Percentiles rank a stretch among this genome's conserved stretches.
Conservation (phyloP, 53 echinoderm and acorn worm species). For the Echinometra lucunter region DNA sequence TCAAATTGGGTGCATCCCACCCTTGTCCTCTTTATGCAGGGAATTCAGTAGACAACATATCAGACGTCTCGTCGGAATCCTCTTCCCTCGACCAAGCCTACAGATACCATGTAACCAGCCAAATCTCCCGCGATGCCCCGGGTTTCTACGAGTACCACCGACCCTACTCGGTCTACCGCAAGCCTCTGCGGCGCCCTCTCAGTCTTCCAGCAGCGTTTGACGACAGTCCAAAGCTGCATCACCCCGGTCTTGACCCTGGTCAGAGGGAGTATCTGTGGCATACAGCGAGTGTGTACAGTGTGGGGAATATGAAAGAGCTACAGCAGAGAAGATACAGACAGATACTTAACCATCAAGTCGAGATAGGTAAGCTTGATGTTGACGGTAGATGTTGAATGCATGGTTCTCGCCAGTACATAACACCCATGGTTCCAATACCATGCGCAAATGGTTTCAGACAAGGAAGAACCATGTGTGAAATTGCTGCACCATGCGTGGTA, state of each 20-base stretch:
- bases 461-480: too few relatives aligned
- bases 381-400: too few relatives aligned
- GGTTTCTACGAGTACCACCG: conserved; percentile 84
- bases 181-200: conserved; percentile 75
- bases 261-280: conserved; percentile 90
- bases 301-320: conserved; percentile 85
- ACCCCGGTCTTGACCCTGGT: conserved; percentile 82
- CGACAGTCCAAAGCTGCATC: conserved; percentile 90
- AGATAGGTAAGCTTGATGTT: conserved; percentile 85
- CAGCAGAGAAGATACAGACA: conserved; percentile 84
- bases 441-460: too few relatives aligned
- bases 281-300: conserved; percentile 92
- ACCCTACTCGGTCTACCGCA: conserved; percentile 82
- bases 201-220: conserved; percentile 82
- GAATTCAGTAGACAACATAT: conserved; percentile 35
- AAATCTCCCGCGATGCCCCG: conserved; percentile 82
- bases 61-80: conserved; percentile 63
- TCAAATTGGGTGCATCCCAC: not conserved
- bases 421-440: too few relatives aligned
- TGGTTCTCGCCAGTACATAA: too few relatives aligned
- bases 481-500: too few relatives aligned
- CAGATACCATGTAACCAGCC: conserved; percentile 75
- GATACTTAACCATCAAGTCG: conserved; percentile 79
- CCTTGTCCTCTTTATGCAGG: not conserved
- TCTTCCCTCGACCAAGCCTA: conserved; percentile 56